A percentile compares a stretch with the other conserved stretches of the same genome.
Conservation (phyloP, 2,888 invertebrate species). For the Lordiphosa fenestrarum region DNA sequence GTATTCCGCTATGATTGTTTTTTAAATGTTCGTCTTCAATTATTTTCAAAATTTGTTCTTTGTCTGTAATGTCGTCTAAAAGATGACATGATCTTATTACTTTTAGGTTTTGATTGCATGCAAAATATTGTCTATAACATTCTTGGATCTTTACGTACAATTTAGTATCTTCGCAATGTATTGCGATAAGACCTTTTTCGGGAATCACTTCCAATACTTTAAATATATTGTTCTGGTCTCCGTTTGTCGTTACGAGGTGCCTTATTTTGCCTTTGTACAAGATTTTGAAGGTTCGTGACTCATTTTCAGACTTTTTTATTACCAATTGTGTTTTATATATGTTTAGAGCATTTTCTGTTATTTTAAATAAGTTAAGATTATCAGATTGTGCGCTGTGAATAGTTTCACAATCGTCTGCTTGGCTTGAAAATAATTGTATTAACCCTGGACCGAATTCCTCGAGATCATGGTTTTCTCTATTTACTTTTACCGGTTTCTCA, state of each 20-base stretch:
- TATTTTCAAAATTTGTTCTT: conserved; percentile 12
- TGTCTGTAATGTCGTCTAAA: conserved; percentile 3
- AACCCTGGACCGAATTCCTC: not conserved
- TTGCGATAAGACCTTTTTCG: no score
- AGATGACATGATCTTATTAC: conserved; percentile 4
- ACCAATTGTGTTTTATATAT: conserved; percentile 8
- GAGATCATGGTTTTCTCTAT: no score
- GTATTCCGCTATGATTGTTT: conserved; percentile 1
- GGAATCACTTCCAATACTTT: no score
- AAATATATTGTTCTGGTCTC: no score
- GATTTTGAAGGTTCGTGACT: no score
- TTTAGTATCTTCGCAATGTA: conserved; percentile 4
- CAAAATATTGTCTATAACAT: no score
- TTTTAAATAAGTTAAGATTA: conserved; percentile 4
- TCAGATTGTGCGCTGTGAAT: conserved; percentile 11
- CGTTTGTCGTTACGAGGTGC: no score
- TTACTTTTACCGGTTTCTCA: no score
- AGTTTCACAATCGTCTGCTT: conserved; percentile 1
- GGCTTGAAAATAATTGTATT: conserved; percentile 7
- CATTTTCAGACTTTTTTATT: no score
- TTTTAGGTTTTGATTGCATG: no score
- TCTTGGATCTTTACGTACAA: no score
- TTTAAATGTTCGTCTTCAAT: not conserved
- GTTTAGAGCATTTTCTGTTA: conserved; percentile 5
- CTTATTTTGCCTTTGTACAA: no score